Base-by-base conservation (phyloP, 2,888 invertebrate genomes). In the Athalia cordata region DNA sequence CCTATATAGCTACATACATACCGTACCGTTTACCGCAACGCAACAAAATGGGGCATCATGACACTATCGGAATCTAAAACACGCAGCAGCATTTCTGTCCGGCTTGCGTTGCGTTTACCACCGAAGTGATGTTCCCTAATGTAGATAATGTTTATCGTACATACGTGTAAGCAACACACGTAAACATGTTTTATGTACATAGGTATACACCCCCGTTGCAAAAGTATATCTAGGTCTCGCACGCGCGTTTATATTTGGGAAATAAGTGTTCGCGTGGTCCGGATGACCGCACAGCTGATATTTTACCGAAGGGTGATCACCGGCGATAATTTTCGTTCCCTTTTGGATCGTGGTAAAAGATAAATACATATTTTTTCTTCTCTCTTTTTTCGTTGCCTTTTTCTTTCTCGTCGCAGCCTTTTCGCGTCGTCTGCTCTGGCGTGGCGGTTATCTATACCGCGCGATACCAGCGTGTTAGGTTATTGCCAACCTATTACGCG, bases 401-500 rank as follows among this genome's bases (percentile, higher is more conserved):
- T 29, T n/a, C n/a, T n/a, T n/a, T 29, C 2, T 29, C 29, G 29
- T 29, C 29, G 49, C 50, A 64, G 62, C 75, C 75, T 75, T 75
- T 75, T 62, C 62, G 62, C 50, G 62, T 75, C 62, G 50, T 49
- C 50, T 29, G 29, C 29, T 29, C 29, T 2, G 29, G 29, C 29
- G 29, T 29, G 29, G 4, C 15, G 68, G 70, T 74, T 74, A 74
- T 75, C 75, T 75, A n/a, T 29, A 29, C 29, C 43, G 29, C 43
- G 29, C 62, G 47, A 72, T 75, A 15, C 49, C 64, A 9, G n/a
- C 45, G 50, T 7, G n/a, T n/a, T 8, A 11, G 61, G 59, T 75
- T 75, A 75, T 75, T 75, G 75, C 75, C 62, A 13, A 45, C 62
- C 75, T 45, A 64, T 75, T 75, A 75, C 75, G 75, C 49, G 62